Conservation (phyloP, 2,113 vertebrate genomes). For the Boleophthalmus pectinirostris region DNA sequence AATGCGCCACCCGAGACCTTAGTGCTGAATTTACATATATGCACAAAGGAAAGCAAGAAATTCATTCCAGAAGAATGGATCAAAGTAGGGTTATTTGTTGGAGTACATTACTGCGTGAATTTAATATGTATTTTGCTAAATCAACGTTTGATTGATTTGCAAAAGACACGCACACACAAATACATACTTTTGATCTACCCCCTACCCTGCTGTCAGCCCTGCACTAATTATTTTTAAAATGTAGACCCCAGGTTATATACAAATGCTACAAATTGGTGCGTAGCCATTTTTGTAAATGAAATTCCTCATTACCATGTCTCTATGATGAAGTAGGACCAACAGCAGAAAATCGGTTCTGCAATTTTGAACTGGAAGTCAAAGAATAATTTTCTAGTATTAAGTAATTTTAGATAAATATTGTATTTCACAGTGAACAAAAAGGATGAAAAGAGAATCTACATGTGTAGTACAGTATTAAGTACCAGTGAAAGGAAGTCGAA, state of each 20-base stretch:
- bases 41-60: background rate
- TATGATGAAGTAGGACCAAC: background rate
- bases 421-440: too few species aligned
- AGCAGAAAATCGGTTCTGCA: too few species aligned
- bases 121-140: background rate
- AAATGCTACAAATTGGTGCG: background rate
- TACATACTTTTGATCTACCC: too few species aligned
- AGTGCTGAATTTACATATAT: background rate
- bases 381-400: too few species aligned
- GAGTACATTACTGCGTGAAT: background rate
- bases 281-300: too few species aligned
- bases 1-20: background rate
- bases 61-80: background rate
- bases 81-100: background rate
- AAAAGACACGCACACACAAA: too few species aligned
- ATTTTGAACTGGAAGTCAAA: too few species aligned
- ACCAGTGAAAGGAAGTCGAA: background rate
- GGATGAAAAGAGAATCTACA: too few species aligned
- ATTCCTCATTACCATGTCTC: background rate
- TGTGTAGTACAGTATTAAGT: background rate
- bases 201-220: too few species aligned
- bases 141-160: too few species aligned
- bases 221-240: too few species aligned
- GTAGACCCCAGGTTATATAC: background rate
- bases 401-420: too few species aligned